Evolutionary conservation across 2,888 invertebrate species (phyloP), one percentile per base, ranked within the genome.

Genomic region (Sinohyriopsis cumingii): DNA sequence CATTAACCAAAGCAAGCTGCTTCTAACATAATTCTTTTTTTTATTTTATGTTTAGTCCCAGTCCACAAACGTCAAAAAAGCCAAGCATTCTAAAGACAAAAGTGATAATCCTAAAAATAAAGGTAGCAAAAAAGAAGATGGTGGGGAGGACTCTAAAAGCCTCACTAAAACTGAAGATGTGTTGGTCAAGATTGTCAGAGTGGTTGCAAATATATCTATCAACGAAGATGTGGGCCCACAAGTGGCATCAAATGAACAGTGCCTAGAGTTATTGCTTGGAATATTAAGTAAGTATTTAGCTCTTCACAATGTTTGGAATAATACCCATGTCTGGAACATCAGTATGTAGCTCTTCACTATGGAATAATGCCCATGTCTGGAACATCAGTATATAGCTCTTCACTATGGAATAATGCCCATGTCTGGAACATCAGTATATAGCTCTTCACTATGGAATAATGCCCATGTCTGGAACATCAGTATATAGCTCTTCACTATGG

Each of bases 151-250:
- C 20, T 61, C 65, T 15, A 71, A 75, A 9, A 64, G 68, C 20
- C 59, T 71, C 18, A 76, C 73, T 75, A 78, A 84, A 72, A 77
- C 88, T 93, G 94, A 93, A 66, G 88, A 88, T 78, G 85, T 89
- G 0, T 67, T 89, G 22, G 84, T 90, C 22, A 89, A 89, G 73
- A 77, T 94, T 60, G 93, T 96, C 22, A 93, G 96, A 7, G 94
- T 96, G n/a, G 91, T 96, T 45, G 96, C 96, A 5, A 96, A 96
- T 86, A 92, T 96, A 88, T 94, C 95, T 72, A 93, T 96, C 73
- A 93, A 94, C 83, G 93, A 94, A 60, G 93, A 93, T 62, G 95
- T 95, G 5, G 96, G 96, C 0, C 92, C 93, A 56, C 92, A 92
- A 2, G 89, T 96, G 76, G 92, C 93, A 24, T 80, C 87, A 57